Base-by-base conservation (phyloP, 2,888 invertebrate genomes). In the Automeris io region DNA sequence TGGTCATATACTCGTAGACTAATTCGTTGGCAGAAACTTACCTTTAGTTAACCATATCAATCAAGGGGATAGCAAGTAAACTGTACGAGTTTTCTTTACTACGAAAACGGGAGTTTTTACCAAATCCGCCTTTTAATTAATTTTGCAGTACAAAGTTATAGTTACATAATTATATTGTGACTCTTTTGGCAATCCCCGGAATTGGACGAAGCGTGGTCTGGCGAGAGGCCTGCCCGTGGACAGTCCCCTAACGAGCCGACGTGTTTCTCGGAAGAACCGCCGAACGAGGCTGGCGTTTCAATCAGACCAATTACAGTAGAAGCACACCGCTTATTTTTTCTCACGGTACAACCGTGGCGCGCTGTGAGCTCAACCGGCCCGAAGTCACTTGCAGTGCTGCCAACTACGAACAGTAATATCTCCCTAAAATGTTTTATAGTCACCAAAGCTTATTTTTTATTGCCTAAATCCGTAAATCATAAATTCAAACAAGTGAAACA, bases 251-350 rank as follows among this genome's bases (percentile, higher is more conserved):
- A 78, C 76, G 67, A 80, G 77, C 66, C 69, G 69, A 54, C 69
- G 50, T 56, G 53, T 61, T 82, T 81, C 83, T 81, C 64, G 77
- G 82, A 82, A 80, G 61, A 56, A 49, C 55, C 59, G 61, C 58
- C 67, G 66, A 72, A 68, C 73, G 70, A 70, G 67, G 57, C 65
- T 69, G 76, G 79, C 80, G 75, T 78, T 82, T 81, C 82, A 83
- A 86, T 85, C 80, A 80, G 72, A 67, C 83, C 83, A 82, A 85
- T 85, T 85, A 85, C 79, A 74, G 75, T 42, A 65, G 61, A 64
- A 67, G 63, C 73, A 64, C 57, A 71, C 67, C 58, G 68, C 64
- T 70, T 67, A 72, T 33, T 72, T 75, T 79, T 80, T 78, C 77
- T 73, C 79, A 77, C 65, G 65, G 55, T 46, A 47, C 45, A 53